Percentiles rank a stretch among this genome's conserved stretches.
These are phyloP conservation scores for Phaetusa simplex DNA, from an alignment of 2,113 vertebrate genomes.

Conservation along the genomic window DNA sequence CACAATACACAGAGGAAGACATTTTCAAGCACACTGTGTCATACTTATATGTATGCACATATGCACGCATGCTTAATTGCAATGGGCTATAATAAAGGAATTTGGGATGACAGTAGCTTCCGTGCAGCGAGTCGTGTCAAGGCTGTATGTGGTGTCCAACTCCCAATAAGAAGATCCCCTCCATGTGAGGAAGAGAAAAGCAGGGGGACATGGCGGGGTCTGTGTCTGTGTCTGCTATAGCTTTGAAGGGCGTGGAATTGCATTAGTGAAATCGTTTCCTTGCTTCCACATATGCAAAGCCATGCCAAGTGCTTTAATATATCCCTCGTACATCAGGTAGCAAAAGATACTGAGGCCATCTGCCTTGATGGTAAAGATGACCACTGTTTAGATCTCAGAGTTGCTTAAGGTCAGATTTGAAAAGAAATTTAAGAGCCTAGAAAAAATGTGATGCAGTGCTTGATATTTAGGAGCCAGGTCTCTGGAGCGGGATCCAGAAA, in stretches of 20 bases:
- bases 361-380: neutral
- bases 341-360: neutral
- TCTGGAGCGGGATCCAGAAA: neutral
- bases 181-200: neutral
- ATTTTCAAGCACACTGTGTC: neutral
- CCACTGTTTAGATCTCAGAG: neutral
- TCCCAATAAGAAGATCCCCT: neutral
- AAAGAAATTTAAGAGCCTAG: neutral
- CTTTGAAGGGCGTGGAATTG: neutral
- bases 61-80: neutral
- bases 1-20: neutral
- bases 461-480: neutral
- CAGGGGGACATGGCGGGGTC: neutral
- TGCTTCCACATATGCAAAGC: neutral
- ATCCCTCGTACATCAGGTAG: neutral
- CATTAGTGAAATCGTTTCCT: fast-evolving
- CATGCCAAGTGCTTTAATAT: neutral
- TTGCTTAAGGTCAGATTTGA: neutral
- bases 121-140: neutral
- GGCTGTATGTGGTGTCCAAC: neutral
- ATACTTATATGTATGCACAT: neutral
- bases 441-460: neutral
- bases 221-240: neutral
- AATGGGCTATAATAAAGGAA: neutral
- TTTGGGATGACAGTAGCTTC: neutral